Evolutionary conservation across 2,113 vertebrate species (phyloP).

Genomic region (Numenius arquata): DNA sequence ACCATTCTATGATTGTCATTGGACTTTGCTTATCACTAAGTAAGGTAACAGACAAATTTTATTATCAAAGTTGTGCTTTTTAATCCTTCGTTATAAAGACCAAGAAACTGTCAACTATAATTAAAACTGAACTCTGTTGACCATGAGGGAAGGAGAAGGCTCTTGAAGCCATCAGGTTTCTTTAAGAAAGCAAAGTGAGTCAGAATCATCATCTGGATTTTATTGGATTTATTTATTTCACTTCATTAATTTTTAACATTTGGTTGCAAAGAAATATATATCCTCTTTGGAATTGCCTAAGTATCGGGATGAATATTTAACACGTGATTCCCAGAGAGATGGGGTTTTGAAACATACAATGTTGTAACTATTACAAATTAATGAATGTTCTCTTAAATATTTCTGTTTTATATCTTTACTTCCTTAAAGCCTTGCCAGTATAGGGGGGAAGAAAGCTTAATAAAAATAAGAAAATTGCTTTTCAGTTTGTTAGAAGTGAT

Average conservation of each 20-base stretch:
- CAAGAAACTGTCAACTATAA: not conserved
- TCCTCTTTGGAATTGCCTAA: not conserved
- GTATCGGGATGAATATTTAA: not conserved
- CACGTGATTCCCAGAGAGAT: not conserved
- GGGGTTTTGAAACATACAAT: not conserved
- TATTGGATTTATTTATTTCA: not conserved
- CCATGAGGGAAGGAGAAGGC: not conserved
- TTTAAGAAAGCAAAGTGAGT: not conserved
- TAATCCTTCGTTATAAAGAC: constrained; percentile 24
- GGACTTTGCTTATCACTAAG: not conserved
- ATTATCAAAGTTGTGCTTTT: constrained; percentile 20
- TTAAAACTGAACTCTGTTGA: constrained; percentile 26
- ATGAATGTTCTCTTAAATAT: not conserved
- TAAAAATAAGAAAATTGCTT: not conserved
- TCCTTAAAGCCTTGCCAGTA: not conserved
- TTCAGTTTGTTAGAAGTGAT: not conserved
- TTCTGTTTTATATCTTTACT: not conserved
- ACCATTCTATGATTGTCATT: not conserved
- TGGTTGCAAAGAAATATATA: not conserved
- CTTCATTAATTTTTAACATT: not conserved
- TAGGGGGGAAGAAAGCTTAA: not conserved
- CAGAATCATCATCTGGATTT: not conserved
- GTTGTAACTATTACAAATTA: not conserved
- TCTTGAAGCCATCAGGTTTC: not conserved
- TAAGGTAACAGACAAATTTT: not conserved